phyloP scores from a whole-genome alignment of 2,113 vertebrate species.

The Scolopax mira region DNA sequence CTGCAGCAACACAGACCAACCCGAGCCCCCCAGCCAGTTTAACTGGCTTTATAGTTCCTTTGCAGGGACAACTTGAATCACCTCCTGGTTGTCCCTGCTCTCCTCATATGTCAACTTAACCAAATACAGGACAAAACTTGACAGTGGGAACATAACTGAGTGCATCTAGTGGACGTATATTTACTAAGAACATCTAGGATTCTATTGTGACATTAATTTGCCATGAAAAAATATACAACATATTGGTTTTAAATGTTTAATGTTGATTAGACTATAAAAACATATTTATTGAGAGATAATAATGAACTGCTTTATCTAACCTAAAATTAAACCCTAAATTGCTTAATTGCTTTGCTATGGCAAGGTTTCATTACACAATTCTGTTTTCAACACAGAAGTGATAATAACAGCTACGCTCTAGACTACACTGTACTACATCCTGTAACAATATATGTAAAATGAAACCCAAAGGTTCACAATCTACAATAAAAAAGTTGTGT shows the following conservation, averaged over 20 bases:
- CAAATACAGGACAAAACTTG: background rate
- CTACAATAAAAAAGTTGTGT: background rate
- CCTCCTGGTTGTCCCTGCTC: background rate
- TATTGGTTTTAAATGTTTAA: background rate
- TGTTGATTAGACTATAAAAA: background rate
- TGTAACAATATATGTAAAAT: background rate
- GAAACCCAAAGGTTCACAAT: background rate
- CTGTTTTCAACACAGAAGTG: background rate
- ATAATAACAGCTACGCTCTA: background rate
- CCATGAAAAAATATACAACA: background rate
- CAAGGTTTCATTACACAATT: background rate
- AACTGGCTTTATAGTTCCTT: background rate
- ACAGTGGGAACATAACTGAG: background rate
- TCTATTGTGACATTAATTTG: background rate
- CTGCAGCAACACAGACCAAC: background rate
- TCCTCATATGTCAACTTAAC: background rate
- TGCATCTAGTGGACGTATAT: background rate
- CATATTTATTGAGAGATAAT: background rate
- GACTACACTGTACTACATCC: background rate
- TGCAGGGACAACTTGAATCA: background rate
- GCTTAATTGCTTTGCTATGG: background rate
- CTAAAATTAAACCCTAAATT: background rate
- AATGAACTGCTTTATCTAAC: background rate
- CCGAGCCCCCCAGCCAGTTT: background rate
- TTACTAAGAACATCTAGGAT: background rate